Percentiles rank a stretch among this genome's conserved stretches.
phyloP scores from a whole-genome alignment of 2,888 invertebrate genomes.

The Pteria penguin region DNA sequence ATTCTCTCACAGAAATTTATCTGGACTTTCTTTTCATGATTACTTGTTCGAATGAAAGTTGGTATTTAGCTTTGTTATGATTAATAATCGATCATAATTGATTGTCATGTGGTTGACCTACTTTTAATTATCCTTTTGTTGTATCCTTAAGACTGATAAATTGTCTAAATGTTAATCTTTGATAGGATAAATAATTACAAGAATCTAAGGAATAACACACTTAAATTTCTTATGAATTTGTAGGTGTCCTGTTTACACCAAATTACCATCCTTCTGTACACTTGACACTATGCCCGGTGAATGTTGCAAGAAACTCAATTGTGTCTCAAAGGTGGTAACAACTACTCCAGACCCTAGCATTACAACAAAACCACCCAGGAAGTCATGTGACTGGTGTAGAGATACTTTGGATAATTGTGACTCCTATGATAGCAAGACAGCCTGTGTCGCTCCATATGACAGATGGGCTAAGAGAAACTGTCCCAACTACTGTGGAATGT shows the following conservation, averaged over 20 bases:
- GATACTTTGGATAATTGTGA: slow-evolving; percentile 29
- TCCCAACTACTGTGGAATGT: slow-evolving; percentile 32
- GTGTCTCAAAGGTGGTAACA: slow-evolving; percentile 3
- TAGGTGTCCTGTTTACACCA: slow-evolving; percentile 45
- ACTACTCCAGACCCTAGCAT: neutral
- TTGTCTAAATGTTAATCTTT: no score
- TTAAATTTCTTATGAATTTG: no score
- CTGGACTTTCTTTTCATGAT: no score
- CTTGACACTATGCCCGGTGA: slow-evolving; percentile 27
- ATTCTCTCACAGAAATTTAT: no score
- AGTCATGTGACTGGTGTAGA: slow-evolving; percentile 33
- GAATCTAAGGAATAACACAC: no score
- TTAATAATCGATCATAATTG: no score
- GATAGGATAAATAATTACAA: no score
- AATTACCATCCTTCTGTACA: slow-evolving; percentile 39
- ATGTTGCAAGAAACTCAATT: slow-evolving; percentile 34
- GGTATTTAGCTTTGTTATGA: no score
- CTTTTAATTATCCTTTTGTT: no score
- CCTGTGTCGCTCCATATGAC: slow-evolving; percentile 29
- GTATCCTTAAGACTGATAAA: no score
- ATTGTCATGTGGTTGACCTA: no score
- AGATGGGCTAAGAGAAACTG: slow-evolving; percentile 42
- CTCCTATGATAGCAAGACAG: slow-evolving; percentile 22
- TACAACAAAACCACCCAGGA: slow-evolving; percentile 1
- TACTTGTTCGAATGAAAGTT: no score